Percentiles rank a stretch among this genome's conserved stretches.
Evolutionary conservation across 2,888 invertebrate species (phyloP).

Genomic region (Nomada fabriciana): DNA sequence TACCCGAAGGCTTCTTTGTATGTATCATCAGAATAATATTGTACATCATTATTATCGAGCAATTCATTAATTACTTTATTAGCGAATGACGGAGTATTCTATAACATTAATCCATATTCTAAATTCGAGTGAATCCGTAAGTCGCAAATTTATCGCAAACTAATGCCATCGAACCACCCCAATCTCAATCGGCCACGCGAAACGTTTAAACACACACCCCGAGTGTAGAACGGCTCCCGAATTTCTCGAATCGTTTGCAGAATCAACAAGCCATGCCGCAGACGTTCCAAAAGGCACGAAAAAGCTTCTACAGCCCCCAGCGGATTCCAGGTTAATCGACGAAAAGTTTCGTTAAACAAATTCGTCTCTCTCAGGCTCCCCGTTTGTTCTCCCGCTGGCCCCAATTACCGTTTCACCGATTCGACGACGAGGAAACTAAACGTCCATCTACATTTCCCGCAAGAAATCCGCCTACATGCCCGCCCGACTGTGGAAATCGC

Average conservation of each 20-base stretch:
- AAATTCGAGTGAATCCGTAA: too few species aligned
- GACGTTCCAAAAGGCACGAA: constrained; percentile 4
- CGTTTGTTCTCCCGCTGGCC: constrained; percentile 43
- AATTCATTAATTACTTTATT: too few species aligned
- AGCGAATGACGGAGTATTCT: too few species aligned
- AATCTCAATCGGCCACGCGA: background rate
- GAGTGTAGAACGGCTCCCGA: background rate
- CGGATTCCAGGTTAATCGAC: constrained; percentile 35
- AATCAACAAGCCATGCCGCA: constrained; percentile 3
- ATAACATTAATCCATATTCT: too few species aligned
- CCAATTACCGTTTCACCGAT: constrained; percentile 37
- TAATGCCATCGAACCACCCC: background rate
- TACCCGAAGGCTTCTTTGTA: too few species aligned
- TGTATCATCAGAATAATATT: too few species aligned
- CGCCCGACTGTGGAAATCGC: constrained; percentile 1
- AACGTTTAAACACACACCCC: background rate
- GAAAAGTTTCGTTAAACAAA: constrained; percentile 53
- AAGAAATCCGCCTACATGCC: constrained; percentile 27
- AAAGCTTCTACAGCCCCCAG: background rate
- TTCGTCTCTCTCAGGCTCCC: constrained; percentile 19
- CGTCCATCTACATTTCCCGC: constrained; percentile 1
- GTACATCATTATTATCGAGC: too few species aligned
- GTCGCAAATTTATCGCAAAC: background rate
- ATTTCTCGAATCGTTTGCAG: constrained; percentile 7
- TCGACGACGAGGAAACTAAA: constrained; percentile 7